phyloP scores from a whole-genome alignment of 2,113 vertebrate species.

The Microtus oregoni region DNA sequence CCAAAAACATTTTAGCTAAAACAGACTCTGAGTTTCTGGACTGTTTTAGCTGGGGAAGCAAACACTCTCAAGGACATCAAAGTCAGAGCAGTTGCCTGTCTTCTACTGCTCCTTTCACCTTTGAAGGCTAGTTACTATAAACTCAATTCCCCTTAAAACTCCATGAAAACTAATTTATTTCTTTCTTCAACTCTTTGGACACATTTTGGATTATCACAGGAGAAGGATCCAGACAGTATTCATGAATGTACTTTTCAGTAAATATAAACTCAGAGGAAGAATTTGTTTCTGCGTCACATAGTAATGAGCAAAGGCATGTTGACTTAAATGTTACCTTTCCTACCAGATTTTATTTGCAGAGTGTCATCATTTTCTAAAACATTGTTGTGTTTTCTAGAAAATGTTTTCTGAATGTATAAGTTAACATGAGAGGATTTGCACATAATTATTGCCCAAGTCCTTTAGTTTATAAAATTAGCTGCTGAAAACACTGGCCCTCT shows the following conservation, averaged over 20 bases:
- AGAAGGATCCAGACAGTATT: conserved; percentile 68
- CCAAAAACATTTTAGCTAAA: conserved; percentile 51
- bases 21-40: conserved; percentile 65
- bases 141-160: conserved; percentile 78
- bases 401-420: conserved; percentile 19
- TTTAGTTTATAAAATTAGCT: conserved; percentile 73
- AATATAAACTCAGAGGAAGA: conserved; percentile 50
- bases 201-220: conserved; percentile 76
- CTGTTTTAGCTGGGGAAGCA: conserved; percentile 65
- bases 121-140: conserved; percentile 69
- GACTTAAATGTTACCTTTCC: conserved; percentile 61
- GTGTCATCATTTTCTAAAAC: conserved; percentile 79
- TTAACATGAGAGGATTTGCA: conserved; percentile 72
- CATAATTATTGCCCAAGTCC: conserved; percentile 67
- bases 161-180: conserved; percentile 53
- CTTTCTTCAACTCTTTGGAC: conserved; percentile 71
- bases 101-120: not conserved
- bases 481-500: conserved; percentile 24
- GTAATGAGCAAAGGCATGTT: conserved; percentile 78
- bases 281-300: conserved; percentile 74
- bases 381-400: conserved; percentile 80
- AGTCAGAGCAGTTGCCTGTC: conserved; percentile 64
- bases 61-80: conserved; percentile 63
- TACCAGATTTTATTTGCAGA: conserved; percentile 82
- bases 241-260: conserved; percentile 71